phyloP scores from a whole-genome alignment of 2,888 invertebrate species.

The Drosophila helvetica region DNA sequence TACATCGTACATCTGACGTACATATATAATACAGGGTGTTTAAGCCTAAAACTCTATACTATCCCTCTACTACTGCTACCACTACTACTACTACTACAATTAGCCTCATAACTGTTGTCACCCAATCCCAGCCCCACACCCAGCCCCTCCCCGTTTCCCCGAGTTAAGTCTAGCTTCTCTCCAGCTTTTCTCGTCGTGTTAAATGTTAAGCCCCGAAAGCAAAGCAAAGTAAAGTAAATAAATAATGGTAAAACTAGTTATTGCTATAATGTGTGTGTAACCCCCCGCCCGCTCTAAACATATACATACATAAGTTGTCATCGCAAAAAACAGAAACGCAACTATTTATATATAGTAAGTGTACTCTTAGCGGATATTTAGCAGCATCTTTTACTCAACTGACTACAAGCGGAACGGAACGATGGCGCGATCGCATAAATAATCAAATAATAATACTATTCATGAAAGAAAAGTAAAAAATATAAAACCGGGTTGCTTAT shows the following conservation, averaged over 20 bases:
- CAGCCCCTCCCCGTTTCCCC: slow-evolving; percentile 5
- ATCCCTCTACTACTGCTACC: not conserved
- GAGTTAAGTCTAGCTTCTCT: slow-evolving; percentile 51
- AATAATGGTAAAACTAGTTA: slow-evolving; percentile 63
- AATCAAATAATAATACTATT: slow-evolving; percentile 41
- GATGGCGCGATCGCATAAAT: slow-evolving; percentile 40
- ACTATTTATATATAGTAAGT: slow-evolving; percentile 72
- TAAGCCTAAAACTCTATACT: slow-evolving; percentile 67
- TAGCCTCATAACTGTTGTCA: slow-evolving; percentile 71
- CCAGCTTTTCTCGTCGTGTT: slow-evolving; percentile 73
- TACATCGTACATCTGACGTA: slow-evolving; percentile 36
- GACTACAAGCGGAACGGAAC: slow-evolving; percentile 65
- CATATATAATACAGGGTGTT: slow-evolving; percentile 70
- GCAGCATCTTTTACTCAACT: slow-evolving; percentile 78
- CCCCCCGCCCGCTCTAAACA: slow-evolving; percentile 40
- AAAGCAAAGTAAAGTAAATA: slow-evolving; percentile 43
- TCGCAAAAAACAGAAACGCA: slow-evolving; percentile 43
- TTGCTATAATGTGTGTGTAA: slow-evolving; percentile 70
- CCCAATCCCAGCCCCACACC: slow-evolving; percentile 6
- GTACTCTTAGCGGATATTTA: slow-evolving; percentile 77
- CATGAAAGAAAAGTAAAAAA: slow-evolving; percentile 13
- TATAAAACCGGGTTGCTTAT: slow-evolving; percentile 66
- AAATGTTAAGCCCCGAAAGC: slow-evolving; percentile 72
- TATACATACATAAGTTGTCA: slow-evolving; percentile 51
- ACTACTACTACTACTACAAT: slow-evolving; percentile 33